Percentiles rank a stretch among this genome's conserved stretches.
These are phyloP conservation scores for Lithophane leautieri DNA, from an alignment of 2,888 invertebrate species.

Conservation along the genomic window DNA sequence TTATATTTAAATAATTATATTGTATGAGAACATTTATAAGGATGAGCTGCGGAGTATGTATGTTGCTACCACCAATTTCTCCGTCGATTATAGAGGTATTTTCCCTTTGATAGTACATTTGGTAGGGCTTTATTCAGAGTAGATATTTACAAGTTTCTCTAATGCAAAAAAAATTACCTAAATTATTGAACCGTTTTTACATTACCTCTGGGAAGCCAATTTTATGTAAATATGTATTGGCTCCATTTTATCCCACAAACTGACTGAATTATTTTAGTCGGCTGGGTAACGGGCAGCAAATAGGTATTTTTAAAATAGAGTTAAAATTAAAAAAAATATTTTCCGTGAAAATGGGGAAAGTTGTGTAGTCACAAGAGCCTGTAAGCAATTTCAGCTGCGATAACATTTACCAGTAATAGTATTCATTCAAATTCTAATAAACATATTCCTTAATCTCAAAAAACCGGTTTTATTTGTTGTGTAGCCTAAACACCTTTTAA, in stretches of 20 bases:
- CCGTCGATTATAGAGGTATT: no score
- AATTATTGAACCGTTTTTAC: not conserved
- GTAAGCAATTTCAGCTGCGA: not conserved
- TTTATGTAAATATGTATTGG: not conserved
- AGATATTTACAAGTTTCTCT: not conserved
- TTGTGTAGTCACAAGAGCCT: not conserved
- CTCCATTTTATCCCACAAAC: not conserved
- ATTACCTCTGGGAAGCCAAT: not conserved
- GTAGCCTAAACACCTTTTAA: no score
- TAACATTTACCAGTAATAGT: no score
- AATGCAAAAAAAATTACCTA: not conserved
- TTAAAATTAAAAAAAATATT: not conserved
- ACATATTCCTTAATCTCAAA: no score
- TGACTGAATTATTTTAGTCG: not conserved
- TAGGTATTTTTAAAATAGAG: not conserved
- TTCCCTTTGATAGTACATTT: not conserved
- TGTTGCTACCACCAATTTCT: not conserved
- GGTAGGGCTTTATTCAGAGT: not conserved
- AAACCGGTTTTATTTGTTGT: no score
- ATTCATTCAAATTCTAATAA: not conserved
- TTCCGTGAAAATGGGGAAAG: not conserved
- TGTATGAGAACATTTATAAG: not conserved
- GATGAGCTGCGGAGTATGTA: not conserved
- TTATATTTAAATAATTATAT: not conserved
- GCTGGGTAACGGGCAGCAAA: not conserved